Conservation (phyloP, 2,888 invertebrate species). For the Apotomis capreana region DNA sequence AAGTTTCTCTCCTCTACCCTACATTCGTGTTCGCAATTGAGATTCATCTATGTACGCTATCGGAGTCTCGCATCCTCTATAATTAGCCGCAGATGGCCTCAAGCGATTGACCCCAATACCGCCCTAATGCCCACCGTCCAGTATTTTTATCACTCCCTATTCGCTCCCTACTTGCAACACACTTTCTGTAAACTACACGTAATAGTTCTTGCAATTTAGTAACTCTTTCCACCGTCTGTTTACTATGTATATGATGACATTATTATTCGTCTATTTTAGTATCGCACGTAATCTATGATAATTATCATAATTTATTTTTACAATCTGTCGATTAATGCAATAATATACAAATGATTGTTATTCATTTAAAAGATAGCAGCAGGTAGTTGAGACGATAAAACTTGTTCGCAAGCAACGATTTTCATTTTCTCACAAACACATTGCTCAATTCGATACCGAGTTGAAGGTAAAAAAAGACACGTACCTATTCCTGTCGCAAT, state of each 20-base stretch:
- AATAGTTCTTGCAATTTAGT: not conserved
- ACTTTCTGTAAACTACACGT: constrained; percentile 9
- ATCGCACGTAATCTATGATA: constrained; percentile 11
- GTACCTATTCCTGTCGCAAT: constrained; percentile 57
- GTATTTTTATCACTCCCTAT: constrained; percentile 75
- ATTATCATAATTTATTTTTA: constrained; percentile 31
- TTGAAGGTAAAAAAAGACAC: constrained; percentile 51
- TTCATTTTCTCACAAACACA: constrained; percentile 47
- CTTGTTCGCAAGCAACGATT: constrained; percentile 5
- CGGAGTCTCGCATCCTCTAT: constrained; percentile 73
- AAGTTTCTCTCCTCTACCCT: constrained; percentile 46
- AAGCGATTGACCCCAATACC: constrained; percentile 81
- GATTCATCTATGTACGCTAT: constrained; percentile 68
- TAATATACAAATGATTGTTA: constrained; percentile 29
- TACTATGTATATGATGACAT: not conserved
- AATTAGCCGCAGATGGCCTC: constrained; percentile 82
- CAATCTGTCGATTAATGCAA: constrained; percentile 35
- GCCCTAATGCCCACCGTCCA: constrained; percentile 71
- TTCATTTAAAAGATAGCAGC: constrained; percentile 17
- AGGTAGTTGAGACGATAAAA: constrained; percentile 17
- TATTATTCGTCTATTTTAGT: constrained; percentile 10
- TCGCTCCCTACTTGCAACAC: constrained; percentile 55
- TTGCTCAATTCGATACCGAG: constrained; percentile 43
- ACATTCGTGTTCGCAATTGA: constrained; percentile 64
- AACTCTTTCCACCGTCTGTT: not conserved